phyloP scores from a whole-genome alignment of 1,140 invertebrate species.

The Steinernema feltiae region DNA sequence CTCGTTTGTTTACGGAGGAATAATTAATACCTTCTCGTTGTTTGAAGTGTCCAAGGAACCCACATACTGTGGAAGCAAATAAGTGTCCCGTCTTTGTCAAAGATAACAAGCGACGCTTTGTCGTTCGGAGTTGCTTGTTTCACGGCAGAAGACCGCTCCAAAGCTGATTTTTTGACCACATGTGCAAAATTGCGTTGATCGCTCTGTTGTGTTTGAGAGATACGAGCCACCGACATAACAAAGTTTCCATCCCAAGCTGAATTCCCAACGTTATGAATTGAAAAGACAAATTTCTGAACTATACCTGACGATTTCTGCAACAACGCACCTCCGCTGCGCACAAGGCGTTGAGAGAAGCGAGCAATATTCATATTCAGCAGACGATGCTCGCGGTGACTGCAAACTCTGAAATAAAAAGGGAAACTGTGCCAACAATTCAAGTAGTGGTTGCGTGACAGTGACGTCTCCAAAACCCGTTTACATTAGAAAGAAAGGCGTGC shows the following conservation, averaged over 20 bases:
- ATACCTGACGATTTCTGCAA: neutral
- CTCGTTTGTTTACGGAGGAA: too few species aligned
- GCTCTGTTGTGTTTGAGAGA: neutral
- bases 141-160: slow-evolving; percentile 5
- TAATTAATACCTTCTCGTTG: slow-evolving; percentile 52
- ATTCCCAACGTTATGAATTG: neutral
- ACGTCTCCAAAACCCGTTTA: too few species aligned
- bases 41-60: slow-evolving; percentile 60
- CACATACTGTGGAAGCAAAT: slow-evolving; percentile 63
- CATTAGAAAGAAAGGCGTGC: too few species aligned
- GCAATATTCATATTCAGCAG: neutral
- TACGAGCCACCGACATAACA: neutral
- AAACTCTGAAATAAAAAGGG: neutral
- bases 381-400: neutral
- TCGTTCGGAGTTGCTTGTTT: neutral
- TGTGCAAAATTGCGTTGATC: neutral
- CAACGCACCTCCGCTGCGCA: neutral
- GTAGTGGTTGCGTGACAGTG: too few species aligned
- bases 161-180: neutral
- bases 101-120: slow-evolving; percentile 59
- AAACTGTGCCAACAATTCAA: too few species aligned
- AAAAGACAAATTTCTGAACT: too few species aligned
- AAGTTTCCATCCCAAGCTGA: too few species aligned
- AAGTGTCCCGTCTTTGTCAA: slow-evolving; percentile 63
- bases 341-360: neutral